Evolutionary conservation across 1,140 invertebrate species (phyloP).

Genomic region (Sycophila sp.): DNA sequence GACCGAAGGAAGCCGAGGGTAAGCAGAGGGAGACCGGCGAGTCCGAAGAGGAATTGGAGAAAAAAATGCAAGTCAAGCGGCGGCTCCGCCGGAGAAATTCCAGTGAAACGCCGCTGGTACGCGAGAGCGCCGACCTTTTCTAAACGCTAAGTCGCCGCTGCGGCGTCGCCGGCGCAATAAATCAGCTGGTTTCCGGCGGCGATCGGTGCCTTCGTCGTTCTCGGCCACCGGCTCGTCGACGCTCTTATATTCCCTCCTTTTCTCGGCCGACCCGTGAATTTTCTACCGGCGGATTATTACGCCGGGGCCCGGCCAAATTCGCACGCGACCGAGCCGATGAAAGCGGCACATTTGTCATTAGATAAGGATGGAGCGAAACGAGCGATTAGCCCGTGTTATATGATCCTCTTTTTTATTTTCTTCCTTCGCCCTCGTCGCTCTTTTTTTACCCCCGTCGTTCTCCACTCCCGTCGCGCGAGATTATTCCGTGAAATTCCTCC

Average conservation of each 20-base stretch:
- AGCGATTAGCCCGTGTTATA: conserved; percentile 32
- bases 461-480: no score
- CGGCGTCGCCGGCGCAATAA: conserved; percentile 22
- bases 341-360: conserved; percentile 36
- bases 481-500: no score
- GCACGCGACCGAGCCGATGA: conserved; percentile 16
- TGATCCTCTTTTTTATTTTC: conserved; percentile 35
- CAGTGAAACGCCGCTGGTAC: background rate
- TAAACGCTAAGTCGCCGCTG: background rate
- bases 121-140: conserved; percentile 9
- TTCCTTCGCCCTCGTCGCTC: background rate
- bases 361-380: conserved; percentile 29
- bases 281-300: conserved; percentile 21
- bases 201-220: conserved; percentile 7
- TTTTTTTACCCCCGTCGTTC: background rate
- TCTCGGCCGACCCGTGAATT: conserved; percentile 1
- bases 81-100: no score
- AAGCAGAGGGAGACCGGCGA: background rate
- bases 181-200: conserved; percentile 26
- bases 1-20: background rate
- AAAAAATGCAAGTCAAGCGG: conserved; percentile 10
- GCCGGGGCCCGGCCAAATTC: conserved; percentile 2
- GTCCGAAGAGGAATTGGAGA: no score
- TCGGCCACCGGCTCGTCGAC: background rate
- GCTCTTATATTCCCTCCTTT: no score